phyloP scores from a whole-genome alignment of 1,140 invertebrate genomes.

The Lerema accius region DNA sequence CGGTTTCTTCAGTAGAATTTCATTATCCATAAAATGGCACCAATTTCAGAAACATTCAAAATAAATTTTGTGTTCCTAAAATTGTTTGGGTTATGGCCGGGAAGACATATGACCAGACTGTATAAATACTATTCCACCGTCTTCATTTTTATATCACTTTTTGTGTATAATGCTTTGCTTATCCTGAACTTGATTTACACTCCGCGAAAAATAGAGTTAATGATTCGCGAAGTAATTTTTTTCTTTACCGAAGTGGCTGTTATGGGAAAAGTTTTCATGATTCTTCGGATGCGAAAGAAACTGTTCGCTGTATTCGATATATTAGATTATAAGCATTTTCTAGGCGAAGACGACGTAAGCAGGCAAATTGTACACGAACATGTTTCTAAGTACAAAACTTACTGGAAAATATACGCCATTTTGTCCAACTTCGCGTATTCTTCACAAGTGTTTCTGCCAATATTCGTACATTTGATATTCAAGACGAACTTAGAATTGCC shows the following conservation, averaged over 20 bases:
- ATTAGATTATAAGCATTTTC: conserved; percentile 53
- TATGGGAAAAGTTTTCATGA: conserved; percentile 53
- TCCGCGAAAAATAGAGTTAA: conserved; percentile 53
- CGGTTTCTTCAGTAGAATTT: neutral
- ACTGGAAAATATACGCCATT: conserved; percentile 45
- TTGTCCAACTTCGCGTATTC: conserved; percentile 52
- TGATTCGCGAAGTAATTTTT: conserved; percentile 64
- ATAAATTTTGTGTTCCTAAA: conserved; percentile 48
- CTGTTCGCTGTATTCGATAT: conserved; percentile 53
- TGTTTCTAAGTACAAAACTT: conserved; percentile 45
- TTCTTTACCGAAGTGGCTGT: conserved; percentile 60
- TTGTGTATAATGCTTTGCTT: conserved; percentile 53
- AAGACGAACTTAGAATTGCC: conserved; percentile 51
- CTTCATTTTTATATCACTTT: conserved; percentile 48
- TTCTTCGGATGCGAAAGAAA: conserved; percentile 51
- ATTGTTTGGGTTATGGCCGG: conserved; percentile 59
- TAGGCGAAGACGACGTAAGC: conserved; percentile 45
- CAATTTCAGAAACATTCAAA: conserved; percentile 47
- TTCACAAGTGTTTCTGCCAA: conserved; percentile 44
- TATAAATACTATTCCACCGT: conserved; percentile 58
- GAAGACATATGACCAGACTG: conserved; percentile 34
- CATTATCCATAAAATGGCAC: conserved; percentile 13
- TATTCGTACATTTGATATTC: conserved; percentile 49
- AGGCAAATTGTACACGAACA: conserved; percentile 46
- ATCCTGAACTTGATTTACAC: conserved; percentile 57